phyloP scores from a whole-genome alignment of 2,113 vertebrate genomes.

The Neodon shergylaensis region DNA sequence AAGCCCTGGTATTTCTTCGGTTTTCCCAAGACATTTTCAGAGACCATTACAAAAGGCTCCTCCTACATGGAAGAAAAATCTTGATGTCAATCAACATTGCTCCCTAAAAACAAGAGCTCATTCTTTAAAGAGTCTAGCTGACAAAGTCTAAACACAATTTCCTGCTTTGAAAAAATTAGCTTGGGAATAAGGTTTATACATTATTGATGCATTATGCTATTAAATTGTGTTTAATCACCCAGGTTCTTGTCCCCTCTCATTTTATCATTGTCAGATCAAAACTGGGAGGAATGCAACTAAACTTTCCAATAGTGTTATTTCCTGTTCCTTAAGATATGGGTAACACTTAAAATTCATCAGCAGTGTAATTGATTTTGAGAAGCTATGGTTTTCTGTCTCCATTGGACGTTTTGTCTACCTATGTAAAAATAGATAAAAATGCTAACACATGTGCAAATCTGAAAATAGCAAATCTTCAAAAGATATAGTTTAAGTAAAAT shows the following conservation, averaged over 20 bases:
- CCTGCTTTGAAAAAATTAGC: conserved; percentile 8
- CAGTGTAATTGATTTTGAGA: conserved; percentile 20
- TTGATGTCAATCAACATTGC: conserved; percentile 14
- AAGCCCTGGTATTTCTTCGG: conserved; percentile 99
- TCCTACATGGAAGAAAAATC: conserved; percentile 87
- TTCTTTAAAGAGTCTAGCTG: conserved; percentile 3
- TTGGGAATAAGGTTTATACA: neutral
- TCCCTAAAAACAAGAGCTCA: conserved; percentile 20
- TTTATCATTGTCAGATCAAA: conserved; percentile 32
- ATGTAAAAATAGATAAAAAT: neutral
- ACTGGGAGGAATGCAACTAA: neutral
- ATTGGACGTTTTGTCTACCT: neutral
- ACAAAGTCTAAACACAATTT: conserved; percentile 38
- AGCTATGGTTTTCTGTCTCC: neutral
- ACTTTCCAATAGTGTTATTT: neutral
- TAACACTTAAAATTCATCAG: neutral
- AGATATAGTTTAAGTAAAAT: conserved; percentile 24
- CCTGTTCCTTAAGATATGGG: neutral
- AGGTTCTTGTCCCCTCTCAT: conserved; percentile 4
- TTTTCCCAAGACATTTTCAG: conserved; percentile 98
- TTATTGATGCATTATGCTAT: conserved; percentile 18
- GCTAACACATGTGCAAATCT: neutral
- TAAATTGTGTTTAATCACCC: conserved; percentile 19
- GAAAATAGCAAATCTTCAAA: conserved; percentile 5
- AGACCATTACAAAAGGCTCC: conserved; percentile 99